These are phyloP conservation scores for Euthynnus affinis DNA, from an alignment of 2,797 vertebrate species.

Conservation along the genomic window DNA sequence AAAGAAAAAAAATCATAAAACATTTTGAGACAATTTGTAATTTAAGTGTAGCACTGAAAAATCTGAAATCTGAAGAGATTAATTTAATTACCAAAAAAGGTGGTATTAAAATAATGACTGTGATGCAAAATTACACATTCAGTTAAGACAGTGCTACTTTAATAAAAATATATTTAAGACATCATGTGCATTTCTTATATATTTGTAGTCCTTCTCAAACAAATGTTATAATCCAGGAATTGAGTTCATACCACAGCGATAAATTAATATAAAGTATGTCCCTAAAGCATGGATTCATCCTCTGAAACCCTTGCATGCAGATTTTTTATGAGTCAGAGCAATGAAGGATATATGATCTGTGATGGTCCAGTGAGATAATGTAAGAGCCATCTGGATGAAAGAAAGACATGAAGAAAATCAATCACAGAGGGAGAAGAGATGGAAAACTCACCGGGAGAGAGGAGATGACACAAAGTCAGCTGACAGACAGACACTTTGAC, in stretches of 20 bases:
- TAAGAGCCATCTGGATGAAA: background rate
- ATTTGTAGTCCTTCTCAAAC: background rate
- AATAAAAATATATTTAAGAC: background rate
- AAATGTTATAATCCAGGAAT: background rate
- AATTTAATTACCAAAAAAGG: background rate
- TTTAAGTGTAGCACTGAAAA: background rate
- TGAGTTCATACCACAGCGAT: background rate
- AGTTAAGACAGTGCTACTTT: background rate
- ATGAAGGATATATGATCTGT: background rate
- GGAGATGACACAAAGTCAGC: background rate
- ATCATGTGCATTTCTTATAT: background rate
- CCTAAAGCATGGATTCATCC: background rate
- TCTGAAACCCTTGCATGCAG: background rate
- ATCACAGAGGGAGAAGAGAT: background rate
- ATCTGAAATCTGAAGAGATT: background rate
- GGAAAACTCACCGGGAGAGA: background rate
- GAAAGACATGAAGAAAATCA: background rate
- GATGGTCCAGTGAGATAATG: background rate
- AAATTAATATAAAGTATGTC: background rate
- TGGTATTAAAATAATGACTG: background rate
- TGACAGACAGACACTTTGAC: too few species aligned
- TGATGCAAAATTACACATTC: background rate
- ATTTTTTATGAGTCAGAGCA: background rate
- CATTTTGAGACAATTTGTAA: background rate
- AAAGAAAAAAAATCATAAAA: background rate